Base-by-base conservation (phyloP, 2,113 vertebrate species). In the Carassius auratus region DNA sequence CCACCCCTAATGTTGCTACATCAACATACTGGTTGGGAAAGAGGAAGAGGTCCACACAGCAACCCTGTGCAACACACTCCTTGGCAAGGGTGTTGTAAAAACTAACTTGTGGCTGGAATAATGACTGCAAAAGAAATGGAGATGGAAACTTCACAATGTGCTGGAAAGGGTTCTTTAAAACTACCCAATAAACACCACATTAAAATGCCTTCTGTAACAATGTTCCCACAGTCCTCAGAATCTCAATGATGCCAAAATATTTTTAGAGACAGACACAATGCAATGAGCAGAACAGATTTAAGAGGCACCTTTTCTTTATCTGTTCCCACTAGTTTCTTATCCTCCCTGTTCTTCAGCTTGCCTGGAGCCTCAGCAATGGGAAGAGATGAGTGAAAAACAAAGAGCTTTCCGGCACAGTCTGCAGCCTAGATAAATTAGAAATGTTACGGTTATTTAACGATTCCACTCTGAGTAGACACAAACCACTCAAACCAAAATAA, bases 1-100 rank as follows among this genome's bases (percentile, higher is more conserved):
- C 97, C 79, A 98, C 95, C 21, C 94, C 97, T 61, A 99, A 93
- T 0, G 98, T 99, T 0, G 98, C 97, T 87, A 99, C 95, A 86
- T 99, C 98, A 88, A 98, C 93, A 86, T 97, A 99, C 91, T 99
- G 97, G 92, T 98, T 99, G 87, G 98, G 98, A 92, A 99, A 99
- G 12, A 98, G 45, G 45, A 48, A 48, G 45, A 48, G 45, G 45
- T 48, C 45, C 45, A 48, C 45, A 48, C 45, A 48, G 91, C 98
- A 99, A 78, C 98, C 98, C 92, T 99, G 98, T 2, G 97, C 94
- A 21, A 99, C 97, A 84, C 98, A 99, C 14, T 99, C 97, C 92
- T 98, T 99, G 10, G 97, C 97, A 89, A 99, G 92, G 14, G 93
- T 96, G 91, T 93, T 96, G 90, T 99, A 99, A 92, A 97, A 96